These are phyloP conservation scores for Grallaria varia DNA, from an alignment of 2,113 vertebrate genomes.

Conservation along the genomic window DNA sequence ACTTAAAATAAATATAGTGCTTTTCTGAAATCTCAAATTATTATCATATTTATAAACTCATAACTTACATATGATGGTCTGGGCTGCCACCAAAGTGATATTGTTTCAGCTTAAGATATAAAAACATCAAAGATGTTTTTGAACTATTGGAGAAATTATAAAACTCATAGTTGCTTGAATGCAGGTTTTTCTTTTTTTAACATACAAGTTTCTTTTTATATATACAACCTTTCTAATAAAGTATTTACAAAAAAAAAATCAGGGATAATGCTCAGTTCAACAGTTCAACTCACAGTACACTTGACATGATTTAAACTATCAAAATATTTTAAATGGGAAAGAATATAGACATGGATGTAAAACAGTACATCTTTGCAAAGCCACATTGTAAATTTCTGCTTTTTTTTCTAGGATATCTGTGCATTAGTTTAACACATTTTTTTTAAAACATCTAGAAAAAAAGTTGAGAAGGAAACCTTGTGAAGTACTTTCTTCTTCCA, in stretches of 20 bases:
- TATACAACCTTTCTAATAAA: constrained; percentile 29
- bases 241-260: background rate
- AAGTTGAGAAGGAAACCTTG: background rate
- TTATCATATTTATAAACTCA: constrained; percentile 60
- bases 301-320: background rate
- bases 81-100: constrained; percentile 22
- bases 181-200: background rate
- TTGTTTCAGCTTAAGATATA: constrained; percentile 54
- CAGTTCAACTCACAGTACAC: constrained; percentile 5
- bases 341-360: background rate
- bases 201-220: constrained; percentile 37
- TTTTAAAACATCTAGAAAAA: background rate
- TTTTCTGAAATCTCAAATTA: constrained; percentile 58
- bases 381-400: background rate
- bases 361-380: background rate
- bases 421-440: background rate
- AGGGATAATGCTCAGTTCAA: constrained; percentile 25
- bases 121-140: constrained; percentile 70
- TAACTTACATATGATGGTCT: constrained; percentile 49
- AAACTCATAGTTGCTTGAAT: constrained; percentile 26
- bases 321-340: background rate
- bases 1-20: constrained; percentile 35
- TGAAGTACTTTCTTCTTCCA: background rate
- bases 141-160: constrained; percentile 58
- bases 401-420: background rate